Evolutionary conservation across 2,113 vertebrate genomes (phyloP).

Genomic region (Cyprinus carpio): DNA sequence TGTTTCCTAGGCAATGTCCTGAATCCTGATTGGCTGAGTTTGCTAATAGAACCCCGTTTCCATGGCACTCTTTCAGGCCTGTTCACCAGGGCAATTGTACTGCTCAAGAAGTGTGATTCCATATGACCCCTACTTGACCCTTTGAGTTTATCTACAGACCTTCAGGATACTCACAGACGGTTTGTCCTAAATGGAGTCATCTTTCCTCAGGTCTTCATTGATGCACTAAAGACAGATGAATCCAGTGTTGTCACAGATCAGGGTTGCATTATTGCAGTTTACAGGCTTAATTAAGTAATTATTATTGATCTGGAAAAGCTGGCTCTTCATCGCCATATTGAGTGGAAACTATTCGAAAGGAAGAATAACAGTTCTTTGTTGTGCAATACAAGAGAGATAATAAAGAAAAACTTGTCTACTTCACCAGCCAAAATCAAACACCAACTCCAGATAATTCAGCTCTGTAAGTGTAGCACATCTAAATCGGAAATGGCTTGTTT

Average conservation of each 20-base stretch:
- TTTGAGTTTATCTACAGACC: too few species aligned
- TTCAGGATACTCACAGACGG: too few species aligned
- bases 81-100: too few species aligned
- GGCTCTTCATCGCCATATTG: not conserved
- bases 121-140: too few species aligned
- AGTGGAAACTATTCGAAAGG: not conserved
- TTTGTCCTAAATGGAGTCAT: too few species aligned
- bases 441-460: not conserved
- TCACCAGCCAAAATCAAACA: not conserved
- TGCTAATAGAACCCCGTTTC: too few species aligned
- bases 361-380: not conserved
- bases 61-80: too few species aligned
- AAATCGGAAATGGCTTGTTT: not conserved
- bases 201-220: slow-evolving; percentile 59
- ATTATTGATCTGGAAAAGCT: too few species aligned
- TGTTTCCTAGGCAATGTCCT: too few species aligned
- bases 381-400: not conserved
- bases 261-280: not conserved
- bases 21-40: too few species aligned
- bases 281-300: too few species aligned
- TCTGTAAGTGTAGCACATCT: not conserved
- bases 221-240: slow-evolving; percentile 50
- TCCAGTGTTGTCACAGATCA: not conserved
- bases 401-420: not conserved
- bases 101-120: too few species aligned